Evolutionary conservation across 2,797 vertebrate species (phyloP).

Genomic region (Garrulus glandarius): DNA sequence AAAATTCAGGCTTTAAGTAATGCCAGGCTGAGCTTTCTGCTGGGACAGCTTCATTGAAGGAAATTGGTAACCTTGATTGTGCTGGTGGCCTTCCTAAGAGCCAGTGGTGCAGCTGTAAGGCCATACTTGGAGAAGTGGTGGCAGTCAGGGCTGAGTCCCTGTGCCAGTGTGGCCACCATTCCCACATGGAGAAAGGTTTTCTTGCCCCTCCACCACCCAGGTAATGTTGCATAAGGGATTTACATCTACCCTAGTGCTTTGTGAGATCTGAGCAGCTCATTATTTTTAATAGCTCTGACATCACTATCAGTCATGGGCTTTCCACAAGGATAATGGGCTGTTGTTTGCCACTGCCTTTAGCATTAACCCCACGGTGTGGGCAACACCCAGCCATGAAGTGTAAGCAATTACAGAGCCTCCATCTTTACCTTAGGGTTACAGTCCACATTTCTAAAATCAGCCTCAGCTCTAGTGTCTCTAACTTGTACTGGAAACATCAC

Average conservation of each 20-base stretch:
- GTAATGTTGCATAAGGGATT: background rate
- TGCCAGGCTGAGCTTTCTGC: background rate
- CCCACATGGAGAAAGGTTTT: background rate
- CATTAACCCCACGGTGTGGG: background rate
- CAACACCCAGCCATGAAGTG: fast-evolving
- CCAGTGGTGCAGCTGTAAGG: background rate
- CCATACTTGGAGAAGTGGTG: background rate
- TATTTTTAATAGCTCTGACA: slow-evolving; percentile 5
- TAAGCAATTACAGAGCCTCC: background rate
- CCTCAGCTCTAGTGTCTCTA: background rate
- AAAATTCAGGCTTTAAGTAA: background rate
- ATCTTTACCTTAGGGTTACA: background rate
- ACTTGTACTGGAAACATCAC: background rate
- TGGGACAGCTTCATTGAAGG: background rate
- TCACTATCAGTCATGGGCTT: background rate
- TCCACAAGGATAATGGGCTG: background rate
- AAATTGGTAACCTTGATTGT: background rate
- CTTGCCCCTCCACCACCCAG: background rate
- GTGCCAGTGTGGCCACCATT: fast-evolving
- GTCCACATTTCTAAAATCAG: background rate
- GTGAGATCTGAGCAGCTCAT: background rate
- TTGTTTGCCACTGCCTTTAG: background rate
- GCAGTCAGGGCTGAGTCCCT: background rate
- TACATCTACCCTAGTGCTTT: background rate
- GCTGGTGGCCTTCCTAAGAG: background rate